phyloP scores from a whole-genome alignment of 2,888 invertebrate genomes.

The Megastigmus dorsalis region DNA sequence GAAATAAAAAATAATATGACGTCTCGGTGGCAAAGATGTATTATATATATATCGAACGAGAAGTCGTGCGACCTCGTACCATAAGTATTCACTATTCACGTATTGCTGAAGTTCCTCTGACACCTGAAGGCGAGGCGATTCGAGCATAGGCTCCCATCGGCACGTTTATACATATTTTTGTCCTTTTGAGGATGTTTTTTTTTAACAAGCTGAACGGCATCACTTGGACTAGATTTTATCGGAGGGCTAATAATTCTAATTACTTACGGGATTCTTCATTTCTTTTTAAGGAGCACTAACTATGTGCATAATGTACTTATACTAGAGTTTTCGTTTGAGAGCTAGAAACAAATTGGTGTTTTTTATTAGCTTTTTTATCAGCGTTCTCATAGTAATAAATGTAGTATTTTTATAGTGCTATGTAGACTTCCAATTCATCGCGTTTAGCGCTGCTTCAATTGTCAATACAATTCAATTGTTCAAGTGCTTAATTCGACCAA shows the following conservation, averaged over 20 bases:
- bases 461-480: too few relatives aligned
- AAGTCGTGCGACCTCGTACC: constrained; percentile 50
- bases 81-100: constrained; percentile 54
- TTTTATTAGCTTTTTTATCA: too few relatives aligned
- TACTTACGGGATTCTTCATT: too few relatives aligned
- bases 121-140: constrained; percentile 44
- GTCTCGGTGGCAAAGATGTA: constrained; percentile 43
- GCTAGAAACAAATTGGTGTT: too few relatives aligned
- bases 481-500: constrained; percentile 31
- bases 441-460: too few relatives aligned
- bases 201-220: constrained; percentile 8
- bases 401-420: too few relatives aligned
- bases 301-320: too few relatives aligned
- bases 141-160: constrained; percentile 36
- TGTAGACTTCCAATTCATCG: too few relatives aligned
- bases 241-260: background rate
- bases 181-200: constrained; percentile 1
- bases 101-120: constrained; percentile 56
- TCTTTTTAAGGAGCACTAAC: too few relatives aligned
- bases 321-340: too few relatives aligned
- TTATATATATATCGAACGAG: constrained; percentile 53
- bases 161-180: constrained; percentile 16
- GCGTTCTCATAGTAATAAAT: too few relatives aligned
- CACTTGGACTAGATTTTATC: constrained; percentile 41
- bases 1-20: constrained; percentile 33